Evolutionary conservation across 1,140 invertebrate genomes (phyloP).

Genomic region (Hesperophylax magnus): DNA sequence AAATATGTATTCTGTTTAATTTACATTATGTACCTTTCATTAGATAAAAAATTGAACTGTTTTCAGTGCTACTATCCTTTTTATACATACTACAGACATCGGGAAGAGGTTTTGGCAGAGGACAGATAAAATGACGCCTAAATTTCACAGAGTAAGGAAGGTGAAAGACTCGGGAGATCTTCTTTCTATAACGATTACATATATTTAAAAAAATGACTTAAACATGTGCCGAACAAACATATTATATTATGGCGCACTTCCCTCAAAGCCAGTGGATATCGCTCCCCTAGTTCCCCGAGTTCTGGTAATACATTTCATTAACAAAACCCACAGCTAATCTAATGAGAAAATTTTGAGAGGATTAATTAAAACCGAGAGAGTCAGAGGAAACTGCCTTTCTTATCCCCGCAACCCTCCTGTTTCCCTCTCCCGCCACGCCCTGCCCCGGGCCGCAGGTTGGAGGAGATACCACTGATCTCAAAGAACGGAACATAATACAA

Average conservation of each 20-base stretch:
- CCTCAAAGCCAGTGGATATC: conserved; percentile 27
- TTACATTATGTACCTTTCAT: too few relatives aligned
- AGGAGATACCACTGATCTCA: conserved; percentile 17
- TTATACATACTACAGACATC: too few relatives aligned
- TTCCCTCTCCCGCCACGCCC: background rate
- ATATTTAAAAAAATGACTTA: too few relatives aligned
- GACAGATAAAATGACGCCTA: too few relatives aligned
- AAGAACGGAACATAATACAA: conserved; percentile 27
- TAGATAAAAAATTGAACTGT: too few relatives aligned
- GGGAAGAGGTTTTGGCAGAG: too few relatives aligned
- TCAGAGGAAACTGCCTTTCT: conserved; percentile 27
- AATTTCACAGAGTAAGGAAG: too few relatives aligned
- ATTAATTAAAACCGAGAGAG: conserved; percentile 54
- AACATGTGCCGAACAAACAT: background rate
- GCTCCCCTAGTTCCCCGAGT: conserved; percentile 7
- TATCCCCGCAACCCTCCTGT: background rate
- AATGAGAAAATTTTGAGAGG: conserved; percentile 57
- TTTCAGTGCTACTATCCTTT: too few relatives aligned
- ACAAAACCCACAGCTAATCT: conserved; percentile 58
- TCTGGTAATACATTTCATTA: conserved; percentile 54
- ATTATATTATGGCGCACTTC: too few relatives aligned
- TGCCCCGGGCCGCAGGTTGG: background rate
- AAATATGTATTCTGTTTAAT: too few relatives aligned
- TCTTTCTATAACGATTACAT: too few relatives aligned
- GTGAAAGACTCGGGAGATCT: too few relatives aligned